phyloP scores from a whole-genome alignment of 2,888 invertebrate species.

The Rosalia funebris region DNA sequence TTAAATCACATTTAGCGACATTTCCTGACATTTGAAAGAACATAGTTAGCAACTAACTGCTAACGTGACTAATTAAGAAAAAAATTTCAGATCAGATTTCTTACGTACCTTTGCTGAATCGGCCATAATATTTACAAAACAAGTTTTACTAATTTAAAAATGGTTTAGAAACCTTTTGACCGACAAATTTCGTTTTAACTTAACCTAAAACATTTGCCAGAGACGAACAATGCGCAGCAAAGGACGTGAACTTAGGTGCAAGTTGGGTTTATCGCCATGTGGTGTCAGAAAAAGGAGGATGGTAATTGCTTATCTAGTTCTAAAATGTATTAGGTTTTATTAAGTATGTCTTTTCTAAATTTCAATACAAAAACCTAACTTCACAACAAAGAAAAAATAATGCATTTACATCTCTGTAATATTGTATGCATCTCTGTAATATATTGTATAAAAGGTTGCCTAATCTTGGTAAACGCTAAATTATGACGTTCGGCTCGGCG shows the following conservation, averaged over 20 bases:
- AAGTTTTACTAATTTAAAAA: constrained; percentile 23
- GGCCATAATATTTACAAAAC: constrained; percentile 35
- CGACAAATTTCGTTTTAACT: constrained; percentile 32
- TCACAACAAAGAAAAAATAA: no score
- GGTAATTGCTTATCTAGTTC: background rate
- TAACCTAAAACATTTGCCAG: constrained; percentile 38
- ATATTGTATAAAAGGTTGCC: background rate
- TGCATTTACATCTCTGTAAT: no score
- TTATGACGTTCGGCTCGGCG: background rate
- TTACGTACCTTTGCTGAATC: constrained; percentile 40
- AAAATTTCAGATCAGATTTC: background rate
- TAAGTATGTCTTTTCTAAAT: no score
- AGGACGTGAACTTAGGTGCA: constrained; percentile 29
- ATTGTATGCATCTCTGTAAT: background rate
- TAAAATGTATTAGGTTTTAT: no score
- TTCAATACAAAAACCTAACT: no score
- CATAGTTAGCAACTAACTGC: constrained; percentile 23
- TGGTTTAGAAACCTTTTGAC: constrained; percentile 19
- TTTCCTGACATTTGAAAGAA: constrained; percentile 24
- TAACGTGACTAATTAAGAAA: constrained; percentile 6
- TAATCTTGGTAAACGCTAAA: background rate
- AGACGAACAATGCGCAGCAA: constrained; percentile 12
- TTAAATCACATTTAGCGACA: constrained; percentile 22
- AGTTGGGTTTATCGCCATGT: background rate
- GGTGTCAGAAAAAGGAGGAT: background rate